A percentile compares a stretch with the other conserved stretches of the same genome.
Evolutionary conservation across 2,888 invertebrate species (phyloP).

Genomic region (Oxystoma pomonae): DNA sequence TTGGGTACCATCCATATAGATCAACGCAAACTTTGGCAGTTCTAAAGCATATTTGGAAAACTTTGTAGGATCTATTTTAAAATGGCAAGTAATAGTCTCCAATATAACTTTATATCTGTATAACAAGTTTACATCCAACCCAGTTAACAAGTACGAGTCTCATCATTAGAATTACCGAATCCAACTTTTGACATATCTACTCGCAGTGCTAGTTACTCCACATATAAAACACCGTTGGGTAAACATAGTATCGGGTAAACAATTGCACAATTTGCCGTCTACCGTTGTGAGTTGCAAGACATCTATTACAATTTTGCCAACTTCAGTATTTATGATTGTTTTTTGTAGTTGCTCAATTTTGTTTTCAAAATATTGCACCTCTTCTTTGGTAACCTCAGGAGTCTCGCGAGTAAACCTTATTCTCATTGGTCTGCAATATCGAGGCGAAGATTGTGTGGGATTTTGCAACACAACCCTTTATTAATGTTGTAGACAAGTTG

Average conservation of each 20-base stretch:
- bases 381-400: not conserved
- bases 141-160: too few species aligned
- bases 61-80: too few species aligned
- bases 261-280: slow-evolving; percentile 33
- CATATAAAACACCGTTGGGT: slow-evolving; percentile 27
- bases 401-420: not conserved
- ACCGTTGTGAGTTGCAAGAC: slow-evolving; percentile 23
- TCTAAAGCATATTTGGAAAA: too few species aligned
- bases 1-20: too few species aligned
- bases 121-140: too few species aligned
- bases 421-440: slow-evolving; percentile 3
- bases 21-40: too few species aligned
- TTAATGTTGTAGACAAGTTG: not conserved
- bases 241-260: slow-evolving; percentile 22
- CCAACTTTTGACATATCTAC: too few species aligned
- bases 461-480: slow-evolving; percentile 7
- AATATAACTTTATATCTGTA: too few species aligned
- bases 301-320: slow-evolving; percentile 19
- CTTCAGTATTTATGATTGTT: not conserved
- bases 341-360: not conserved
- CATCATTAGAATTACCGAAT: too few species aligned
- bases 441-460: slow-evolving; percentile 5
- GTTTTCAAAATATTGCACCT: too few species aligned
- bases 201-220: slow-evolving; percentile 21
- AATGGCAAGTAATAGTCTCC: too few species aligned